phyloP scores from a whole-genome alignment of 2,797 vertebrate species.

The Lepilemur septentrionalis region DNA sequence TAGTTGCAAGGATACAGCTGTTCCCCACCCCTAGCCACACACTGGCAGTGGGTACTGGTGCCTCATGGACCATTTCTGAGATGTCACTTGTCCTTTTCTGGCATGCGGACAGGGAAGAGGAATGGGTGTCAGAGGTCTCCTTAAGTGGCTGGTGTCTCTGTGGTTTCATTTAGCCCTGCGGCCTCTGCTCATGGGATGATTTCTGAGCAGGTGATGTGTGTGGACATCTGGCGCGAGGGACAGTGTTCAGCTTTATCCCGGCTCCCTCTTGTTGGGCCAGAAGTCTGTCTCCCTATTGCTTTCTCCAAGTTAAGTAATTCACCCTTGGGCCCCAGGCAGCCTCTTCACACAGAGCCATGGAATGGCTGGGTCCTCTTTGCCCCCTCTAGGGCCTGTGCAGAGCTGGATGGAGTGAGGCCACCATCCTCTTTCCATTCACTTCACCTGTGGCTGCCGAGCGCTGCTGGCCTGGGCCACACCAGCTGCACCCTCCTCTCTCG shows the following conservation, averaged over 20 bases:
- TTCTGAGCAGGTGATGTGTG: background rate
- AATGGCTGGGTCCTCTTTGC: background rate
- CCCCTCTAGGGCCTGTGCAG: background rate
- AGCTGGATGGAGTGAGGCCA: too few species aligned
- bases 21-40: background rate
- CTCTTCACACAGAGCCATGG: background rate
- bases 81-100: background rate
- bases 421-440: background rate
- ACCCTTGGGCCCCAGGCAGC: background rate
- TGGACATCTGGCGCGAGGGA: background rate
- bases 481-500: background rate
- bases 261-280: background rate
- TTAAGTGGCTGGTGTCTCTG: background rate
- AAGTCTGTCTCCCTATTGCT: background rate
- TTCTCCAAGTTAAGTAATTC: background rate
- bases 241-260: background rate
- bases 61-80: background rate
- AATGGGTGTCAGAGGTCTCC: background rate
- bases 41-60: background rate
- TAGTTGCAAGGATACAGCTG: background rate
- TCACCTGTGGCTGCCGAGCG: background rate
- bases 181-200: background rate
- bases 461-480: background rate
- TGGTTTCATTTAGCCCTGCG: background rate
- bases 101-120: background rate